Conservation (phyloP, 2,888 invertebrate genomes). For the Ernsta delagoae region DNA sequence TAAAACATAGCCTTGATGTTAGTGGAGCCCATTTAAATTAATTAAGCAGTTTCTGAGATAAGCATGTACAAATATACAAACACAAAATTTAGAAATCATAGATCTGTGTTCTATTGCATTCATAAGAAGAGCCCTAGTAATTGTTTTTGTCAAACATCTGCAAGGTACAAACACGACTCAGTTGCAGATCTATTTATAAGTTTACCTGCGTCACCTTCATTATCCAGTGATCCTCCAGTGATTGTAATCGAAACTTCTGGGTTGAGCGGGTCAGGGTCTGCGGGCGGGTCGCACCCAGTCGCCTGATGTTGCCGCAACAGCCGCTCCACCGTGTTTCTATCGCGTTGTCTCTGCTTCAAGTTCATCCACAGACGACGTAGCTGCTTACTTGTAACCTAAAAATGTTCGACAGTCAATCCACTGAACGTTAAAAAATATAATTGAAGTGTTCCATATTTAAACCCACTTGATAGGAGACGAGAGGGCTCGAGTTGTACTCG, state of each 20-base stretch:
- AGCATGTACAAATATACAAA: too few relatives aligned
- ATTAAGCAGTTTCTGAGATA: too few relatives aligned
- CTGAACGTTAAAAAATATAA: background rate
- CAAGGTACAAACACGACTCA: too few relatives aligned
- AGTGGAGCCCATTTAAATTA: too few relatives aligned
- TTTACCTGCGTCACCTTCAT: background rate
- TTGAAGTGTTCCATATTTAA: background rate
- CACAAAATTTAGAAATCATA: too few relatives aligned
- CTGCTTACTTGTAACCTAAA: conserved; percentile 8
- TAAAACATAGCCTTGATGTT: too few relatives aligned
- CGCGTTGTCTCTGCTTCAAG: conserved; percentile 2
- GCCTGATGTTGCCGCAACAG: background rate
- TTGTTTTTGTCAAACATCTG: too few relatives aligned
- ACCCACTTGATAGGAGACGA: conserved; percentile 1
- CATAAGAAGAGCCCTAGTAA: too few relatives aligned
- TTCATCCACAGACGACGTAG: conserved; percentile 2
- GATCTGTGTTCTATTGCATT: too few relatives aligned
- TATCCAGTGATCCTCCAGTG: background rate
- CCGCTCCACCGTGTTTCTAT: background rate
- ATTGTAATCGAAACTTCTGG: background rate
- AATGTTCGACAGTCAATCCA: background rate
- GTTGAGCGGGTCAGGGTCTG: background rate
- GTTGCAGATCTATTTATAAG: too few relatives aligned
- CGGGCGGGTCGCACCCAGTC: background rate
- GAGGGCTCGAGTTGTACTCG: conserved; percentile 7